Percentiles rank a stretch among this genome's conserved stretches.
Conservation (phyloP, 2,888 invertebrate genomes). For the Zygaena filipendulae region DNA sequence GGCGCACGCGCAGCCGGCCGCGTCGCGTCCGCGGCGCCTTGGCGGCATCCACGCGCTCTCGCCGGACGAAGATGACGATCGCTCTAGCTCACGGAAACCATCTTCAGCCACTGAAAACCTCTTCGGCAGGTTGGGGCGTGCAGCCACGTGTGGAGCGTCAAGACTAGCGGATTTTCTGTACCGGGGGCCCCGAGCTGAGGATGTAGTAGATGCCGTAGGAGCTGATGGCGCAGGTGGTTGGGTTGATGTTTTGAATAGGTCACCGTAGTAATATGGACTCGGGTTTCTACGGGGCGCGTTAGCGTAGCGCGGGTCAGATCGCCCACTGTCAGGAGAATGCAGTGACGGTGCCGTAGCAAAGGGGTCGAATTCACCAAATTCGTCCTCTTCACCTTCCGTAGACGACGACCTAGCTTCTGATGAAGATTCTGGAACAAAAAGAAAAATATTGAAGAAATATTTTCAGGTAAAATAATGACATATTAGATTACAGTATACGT, state of each 20-base stretch:
- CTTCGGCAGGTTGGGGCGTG: slow-evolving; percentile 70
- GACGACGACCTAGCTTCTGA: slow-evolving; percentile 61
- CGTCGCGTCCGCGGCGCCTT: slow-evolving; percentile 72
- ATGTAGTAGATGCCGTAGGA: slow-evolving; percentile 49
- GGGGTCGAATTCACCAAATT: slow-evolving; percentile 61
- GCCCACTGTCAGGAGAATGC: slow-evolving; percentile 78
- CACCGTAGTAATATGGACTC: slow-evolving; percentile 87
- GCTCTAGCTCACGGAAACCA: slow-evolving; percentile 70
- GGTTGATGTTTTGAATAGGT: slow-evolving; percentile 72
- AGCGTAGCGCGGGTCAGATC: slow-evolving; percentile 63
- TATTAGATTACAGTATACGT: no score
- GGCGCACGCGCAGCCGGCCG: slow-evolving; percentile 80
- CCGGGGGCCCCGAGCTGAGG: slow-evolving; percentile 60
- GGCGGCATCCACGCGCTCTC: slow-evolving; percentile 77
- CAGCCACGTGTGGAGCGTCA: slow-evolving; percentile 77
- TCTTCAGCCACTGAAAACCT: slow-evolving; percentile 78
- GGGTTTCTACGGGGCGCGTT: slow-evolving; percentile 75
- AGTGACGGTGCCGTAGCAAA: slow-evolving; percentile 67
- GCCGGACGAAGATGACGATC: slow-evolving; percentile 66
- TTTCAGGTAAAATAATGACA: no score
- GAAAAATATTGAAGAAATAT: slow-evolving; percentile 6
- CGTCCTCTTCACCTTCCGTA: slow-evolving; percentile 70
- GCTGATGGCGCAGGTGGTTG: slow-evolving; percentile 57
- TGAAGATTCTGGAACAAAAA: slow-evolving; percentile 50
- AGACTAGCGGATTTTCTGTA: slow-evolving; percentile 80